These are phyloP conservation scores for Hipparchia semele DNA, from an alignment of 2,888 invertebrate species.

Conservation along the genomic window DNA sequence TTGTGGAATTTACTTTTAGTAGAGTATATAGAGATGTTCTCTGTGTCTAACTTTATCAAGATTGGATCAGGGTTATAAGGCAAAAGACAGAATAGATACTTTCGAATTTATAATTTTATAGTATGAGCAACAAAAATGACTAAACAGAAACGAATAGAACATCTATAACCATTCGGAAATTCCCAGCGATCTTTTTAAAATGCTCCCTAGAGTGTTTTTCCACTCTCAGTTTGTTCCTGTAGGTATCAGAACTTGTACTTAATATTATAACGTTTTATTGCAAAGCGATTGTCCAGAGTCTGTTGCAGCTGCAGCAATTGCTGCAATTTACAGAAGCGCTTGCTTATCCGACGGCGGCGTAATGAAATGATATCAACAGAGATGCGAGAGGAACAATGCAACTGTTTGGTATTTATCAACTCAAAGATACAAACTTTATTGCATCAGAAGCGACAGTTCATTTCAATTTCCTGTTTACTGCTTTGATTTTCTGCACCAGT, in stretches of 20 bases:
- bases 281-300: slow-evolving; percentile 37
- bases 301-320: slow-evolving; percentile 32
- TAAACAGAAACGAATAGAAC: not conserved
- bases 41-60: too few relatives aligned
- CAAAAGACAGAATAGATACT: too few relatives aligned
- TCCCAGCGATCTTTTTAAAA: not conserved
- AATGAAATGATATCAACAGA: slow-evolving; percentile 51
- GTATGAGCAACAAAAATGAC: not conserved
- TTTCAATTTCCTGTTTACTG: slow-evolving; percentile 13
- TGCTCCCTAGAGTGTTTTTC: not conserved
- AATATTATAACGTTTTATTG: slow-evolving; percentile 34
- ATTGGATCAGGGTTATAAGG: too few relatives aligned
- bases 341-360: slow-evolving; percentile 53
- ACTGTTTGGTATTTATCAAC: slow-evolving; percentile 42
- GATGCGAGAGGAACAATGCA: slow-evolving; percentile 35
- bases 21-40: too few relatives aligned
- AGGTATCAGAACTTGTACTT: not conserved
- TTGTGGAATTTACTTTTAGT: too few relatives aligned
- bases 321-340: slow-evolving; percentile 50
- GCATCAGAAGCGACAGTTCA: slow-evolving; percentile 29
- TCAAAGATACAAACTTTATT: slow-evolving; percentile 38
- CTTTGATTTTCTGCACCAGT: not conserved
- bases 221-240: not conserved
- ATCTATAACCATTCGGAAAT: not conserved
- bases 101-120: too few relatives aligned